Percentiles rank a stretch among this genome's conserved stretches.
Conservation (phyloP, 2,113 vertebrate species). For the Pipra filicauda region DNA sequence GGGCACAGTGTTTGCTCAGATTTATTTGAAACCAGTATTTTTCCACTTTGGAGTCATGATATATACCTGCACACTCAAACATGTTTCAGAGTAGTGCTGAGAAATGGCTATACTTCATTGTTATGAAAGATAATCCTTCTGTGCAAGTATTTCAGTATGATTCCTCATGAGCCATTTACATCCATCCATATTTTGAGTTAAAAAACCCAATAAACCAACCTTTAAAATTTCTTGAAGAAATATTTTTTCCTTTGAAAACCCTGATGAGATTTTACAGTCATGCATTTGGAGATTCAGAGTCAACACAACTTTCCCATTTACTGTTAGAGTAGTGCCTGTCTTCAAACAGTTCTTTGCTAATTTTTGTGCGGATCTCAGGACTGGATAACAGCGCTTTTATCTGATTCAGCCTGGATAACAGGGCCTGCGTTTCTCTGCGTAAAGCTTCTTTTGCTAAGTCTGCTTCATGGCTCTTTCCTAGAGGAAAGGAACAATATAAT, state of each 20-base stretch:
- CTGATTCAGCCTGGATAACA: constrained; percentile 74
- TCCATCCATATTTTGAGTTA: neutral
- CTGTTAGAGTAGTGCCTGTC: constrained; percentile 21
- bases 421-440: constrained; percentile 70
- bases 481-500: constrained; percentile 69
- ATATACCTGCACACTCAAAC: neutral
- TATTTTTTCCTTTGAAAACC: neutral
- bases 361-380: constrained; percentile 75
- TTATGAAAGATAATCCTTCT: neutral
- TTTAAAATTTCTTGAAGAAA: constrained; percentile 8
- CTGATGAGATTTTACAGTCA: constrained; percentile 17
- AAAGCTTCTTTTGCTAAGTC: constrained; percentile 76
- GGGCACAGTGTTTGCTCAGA: constrained; percentile 48
- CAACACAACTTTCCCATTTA: constrained; percentile 21
- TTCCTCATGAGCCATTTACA: neutral
- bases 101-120: neutral
- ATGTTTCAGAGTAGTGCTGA: neutral
- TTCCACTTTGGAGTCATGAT: neutral
- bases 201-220: neutral
- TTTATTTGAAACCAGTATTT: neutral
- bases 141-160: neutral
- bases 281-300: neutral
- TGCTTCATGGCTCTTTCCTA: constrained; percentile 77
- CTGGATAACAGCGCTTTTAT: constrained; percentile 79
- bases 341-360: constrained; percentile 78